Evolutionary conservation across 1,140 invertebrate genomes (phyloP).

Genomic region (Cherax quadricarinatus): DNA sequence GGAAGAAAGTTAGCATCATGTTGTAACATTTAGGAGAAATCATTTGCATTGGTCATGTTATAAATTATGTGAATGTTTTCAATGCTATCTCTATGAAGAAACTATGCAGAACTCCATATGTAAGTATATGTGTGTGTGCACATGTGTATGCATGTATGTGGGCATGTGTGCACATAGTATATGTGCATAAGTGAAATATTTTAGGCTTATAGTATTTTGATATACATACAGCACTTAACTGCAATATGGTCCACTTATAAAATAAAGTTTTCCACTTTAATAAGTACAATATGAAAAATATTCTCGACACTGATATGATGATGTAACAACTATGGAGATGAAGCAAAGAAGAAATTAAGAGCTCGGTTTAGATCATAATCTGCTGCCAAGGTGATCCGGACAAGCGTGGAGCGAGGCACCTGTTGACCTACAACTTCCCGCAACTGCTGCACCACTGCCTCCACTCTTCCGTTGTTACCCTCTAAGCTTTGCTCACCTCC

Average conservation of each 20-base stretch:
- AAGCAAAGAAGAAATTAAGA: conserved; percentile 79
- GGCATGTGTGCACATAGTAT: too few relatives aligned
- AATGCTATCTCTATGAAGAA: too few relatives aligned
- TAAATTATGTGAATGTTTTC: too few relatives aligned
- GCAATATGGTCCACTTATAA: neutral
- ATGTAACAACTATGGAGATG: conserved; percentile 14
- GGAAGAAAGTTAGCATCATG: too few relatives aligned
- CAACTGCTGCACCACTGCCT: conserved; percentile 79
- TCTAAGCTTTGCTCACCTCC: conserved; percentile 17
- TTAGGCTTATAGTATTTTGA: neutral
- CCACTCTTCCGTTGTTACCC: conserved; percentile 74
- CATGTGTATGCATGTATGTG: too few relatives aligned
- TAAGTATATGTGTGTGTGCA: too few relatives aligned
- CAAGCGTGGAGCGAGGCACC: conserved; percentile 78
- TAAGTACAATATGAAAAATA: neutral
- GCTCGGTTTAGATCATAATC: conserved; percentile 82
- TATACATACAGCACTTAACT: neutral
- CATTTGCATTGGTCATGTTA: too few relatives aligned
- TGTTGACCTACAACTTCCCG: conserved; percentile 79
- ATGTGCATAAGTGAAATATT: neutral
- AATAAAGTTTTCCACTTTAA: neutral
- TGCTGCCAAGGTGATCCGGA: conserved; percentile 79
- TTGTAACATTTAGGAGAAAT: too few relatives aligned
- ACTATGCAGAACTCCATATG: too few relatives aligned
- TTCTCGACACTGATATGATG: neutral